A percentile compares a stretch with the other conserved stretches of the same genome.
Conservation (phyloP, 2,888 invertebrate species). For the Coecobrya sp. region DNA sequence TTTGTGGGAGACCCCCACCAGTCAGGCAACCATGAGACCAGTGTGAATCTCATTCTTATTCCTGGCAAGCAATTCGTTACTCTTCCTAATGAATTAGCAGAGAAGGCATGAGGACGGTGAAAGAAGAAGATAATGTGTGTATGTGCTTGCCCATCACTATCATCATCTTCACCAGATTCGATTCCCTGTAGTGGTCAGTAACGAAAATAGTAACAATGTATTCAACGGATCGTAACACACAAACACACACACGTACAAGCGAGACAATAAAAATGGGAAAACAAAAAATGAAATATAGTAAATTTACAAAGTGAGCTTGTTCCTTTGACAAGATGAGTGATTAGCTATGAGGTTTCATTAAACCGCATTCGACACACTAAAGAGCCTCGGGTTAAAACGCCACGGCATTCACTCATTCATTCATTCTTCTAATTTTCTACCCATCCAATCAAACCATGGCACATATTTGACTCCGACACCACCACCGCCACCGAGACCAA, state of each 20-base stretch:
- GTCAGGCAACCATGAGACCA: conserved; percentile 11
- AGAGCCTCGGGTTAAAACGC: conserved; percentile 49
- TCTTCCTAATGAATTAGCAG: conserved; percentile 25
- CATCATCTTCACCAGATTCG: not conserved
- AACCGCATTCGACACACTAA: conserved; percentile 48
- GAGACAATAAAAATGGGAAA: conserved; percentile 3
- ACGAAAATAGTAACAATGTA: conserved; percentile 26
- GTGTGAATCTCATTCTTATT: not conserved
- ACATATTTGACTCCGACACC: not conserved
- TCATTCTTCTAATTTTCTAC: conserved; percentile 2
- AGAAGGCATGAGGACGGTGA: conserved; percentile 9
- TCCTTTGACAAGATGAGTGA: conserved; percentile 61
- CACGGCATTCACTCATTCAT: not conserved
- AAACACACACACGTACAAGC: not conserved
- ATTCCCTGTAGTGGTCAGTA: conserved; percentile 10
- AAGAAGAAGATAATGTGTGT: not conserved
- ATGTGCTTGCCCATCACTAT: not conserved
- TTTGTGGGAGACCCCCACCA: conserved; percentile 53
- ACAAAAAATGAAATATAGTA: conserved; percentile 47
- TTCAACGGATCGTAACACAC: not conserved
- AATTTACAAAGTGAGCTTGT: conserved; percentile 38
- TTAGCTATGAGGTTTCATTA: conserved; percentile 64
- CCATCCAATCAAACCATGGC: conserved; percentile 41
- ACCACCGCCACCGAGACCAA: not conserved
- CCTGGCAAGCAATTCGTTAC: not conserved